These are phyloP conservation scores for Cryptocephalus primarius DNA, from an alignment of 2,888 invertebrate genomes.

Conservation along the genomic window DNA sequence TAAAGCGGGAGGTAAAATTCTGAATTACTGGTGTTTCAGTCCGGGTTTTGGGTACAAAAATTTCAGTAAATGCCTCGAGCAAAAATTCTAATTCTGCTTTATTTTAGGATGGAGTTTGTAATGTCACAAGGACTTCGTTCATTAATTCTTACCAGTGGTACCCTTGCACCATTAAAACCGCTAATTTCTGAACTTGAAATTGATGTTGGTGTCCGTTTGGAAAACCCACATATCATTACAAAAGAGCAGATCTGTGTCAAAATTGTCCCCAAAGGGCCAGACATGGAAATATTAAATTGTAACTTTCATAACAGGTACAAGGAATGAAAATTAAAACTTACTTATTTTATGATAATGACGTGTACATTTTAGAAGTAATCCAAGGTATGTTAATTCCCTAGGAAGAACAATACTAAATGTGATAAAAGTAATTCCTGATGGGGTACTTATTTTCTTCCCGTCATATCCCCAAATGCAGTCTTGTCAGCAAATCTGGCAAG, in stretches of 20 bases:
- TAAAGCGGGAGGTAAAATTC: conserved; percentile 49
- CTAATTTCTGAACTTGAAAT: conserved; percentile 83
- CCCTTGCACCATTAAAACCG: conserved; percentile 83
- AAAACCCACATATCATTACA: conserved; percentile 90
- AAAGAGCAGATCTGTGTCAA: conserved; percentile 78
- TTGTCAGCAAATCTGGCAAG: conserved; percentile 76
- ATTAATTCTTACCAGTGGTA: conserved; percentile 93
- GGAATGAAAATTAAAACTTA: conserved; percentile 35
- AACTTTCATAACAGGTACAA: conserved; percentile 57
- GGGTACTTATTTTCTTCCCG: conserved; percentile 91
- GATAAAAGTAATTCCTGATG: conserved; percentile 77
- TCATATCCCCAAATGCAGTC: conserved; percentile 88
- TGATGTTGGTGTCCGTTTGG: conserved; percentile 66
- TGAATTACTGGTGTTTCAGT: conserved; percentile 97
- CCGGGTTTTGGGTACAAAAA: conserved; percentile 73
- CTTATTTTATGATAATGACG: background rate
- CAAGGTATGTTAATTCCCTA: conserved; percentile 69
- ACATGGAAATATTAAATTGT: conserved; percentile 55
- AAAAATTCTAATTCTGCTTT: background rate
- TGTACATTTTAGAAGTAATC: conserved; percentile 52
- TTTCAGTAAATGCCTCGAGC: conserved; percentile 1
- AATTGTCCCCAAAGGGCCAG: conserved; percentile 65
- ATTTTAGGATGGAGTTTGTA: conserved; percentile 71
- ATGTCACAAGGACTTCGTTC: conserved; percentile 69
- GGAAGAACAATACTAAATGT: conserved; percentile 79